Evolutionary conservation across 2,113 vertebrate species (phyloP).

Genomic region (Callospermophilus lateralis): DNA sequence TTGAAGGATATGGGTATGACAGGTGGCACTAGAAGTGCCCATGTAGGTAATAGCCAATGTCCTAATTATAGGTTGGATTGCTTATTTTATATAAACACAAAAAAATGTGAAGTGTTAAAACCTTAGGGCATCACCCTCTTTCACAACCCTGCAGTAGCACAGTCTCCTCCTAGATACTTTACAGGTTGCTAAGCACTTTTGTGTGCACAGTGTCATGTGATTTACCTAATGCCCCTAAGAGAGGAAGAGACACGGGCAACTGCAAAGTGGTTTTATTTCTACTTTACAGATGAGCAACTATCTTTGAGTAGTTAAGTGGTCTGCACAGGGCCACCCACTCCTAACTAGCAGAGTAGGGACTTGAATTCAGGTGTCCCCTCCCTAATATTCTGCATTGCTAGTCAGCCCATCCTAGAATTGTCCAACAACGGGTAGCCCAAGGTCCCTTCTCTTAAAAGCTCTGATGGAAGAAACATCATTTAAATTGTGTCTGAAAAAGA

Average conservation of each 20-base stretch:
- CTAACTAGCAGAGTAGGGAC: neutral
- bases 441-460: neutral
- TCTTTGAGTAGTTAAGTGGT: neutral
- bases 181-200: slow-evolving; percentile 45
- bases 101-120: slow-evolving; percentile 62
- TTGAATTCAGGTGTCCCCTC: neutral
- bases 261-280: slow-evolving; percentile 4
- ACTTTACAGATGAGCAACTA: slow-evolving; percentile 19
- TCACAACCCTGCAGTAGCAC: slow-evolving; percentile 48
- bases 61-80: slow-evolving; percentile 63
- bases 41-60: slow-evolving; percentile 49
- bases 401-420: neutral
- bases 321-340: neutral
- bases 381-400: neutral
- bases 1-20: slow-evolving; percentile 26
- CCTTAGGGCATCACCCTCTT: slow-evolving; percentile 1
- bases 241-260: neutral
- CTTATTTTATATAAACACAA: slow-evolving; percentile 59
- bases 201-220: neutral
- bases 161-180: slow-evolving; percentile 31
- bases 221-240: slow-evolving; percentile 37
- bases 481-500: slow-evolving; percentile 45
- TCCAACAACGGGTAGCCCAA: neutral
- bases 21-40: neutral
- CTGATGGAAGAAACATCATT: slow-evolving; percentile 30